Evolutionary conservation across 2,113 vertebrate species (phyloP).

Genomic region (Cheirogaleus medius): DNA sequence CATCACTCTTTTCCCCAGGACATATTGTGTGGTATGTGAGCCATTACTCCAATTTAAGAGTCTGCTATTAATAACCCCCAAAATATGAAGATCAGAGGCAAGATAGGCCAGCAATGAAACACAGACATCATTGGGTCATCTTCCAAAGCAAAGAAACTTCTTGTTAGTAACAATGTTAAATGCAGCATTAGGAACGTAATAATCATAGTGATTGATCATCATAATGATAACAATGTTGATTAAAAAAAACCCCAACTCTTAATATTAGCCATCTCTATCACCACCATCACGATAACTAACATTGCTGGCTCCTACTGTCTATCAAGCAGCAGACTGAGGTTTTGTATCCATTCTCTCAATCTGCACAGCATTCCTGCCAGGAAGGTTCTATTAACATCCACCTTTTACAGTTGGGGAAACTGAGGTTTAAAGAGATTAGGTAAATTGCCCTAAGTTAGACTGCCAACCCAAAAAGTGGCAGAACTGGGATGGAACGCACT

Average conservation of each 20-base stretch:
- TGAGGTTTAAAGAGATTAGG: neutral
- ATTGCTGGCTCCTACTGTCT: neutral
- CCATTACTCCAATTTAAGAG: slow-evolving; percentile 3
- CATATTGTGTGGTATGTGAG: neutral
- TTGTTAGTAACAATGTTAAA: neutral
- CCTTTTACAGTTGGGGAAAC: slow-evolving; percentile 18
- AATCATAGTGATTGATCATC: neutral
- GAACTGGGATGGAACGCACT: neutral
- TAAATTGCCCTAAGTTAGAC: neutral
- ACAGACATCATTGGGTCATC: neutral
- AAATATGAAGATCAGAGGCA: neutral
- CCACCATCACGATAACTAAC: neutral
- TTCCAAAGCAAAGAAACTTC: neutral
- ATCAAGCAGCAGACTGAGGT: neutral
- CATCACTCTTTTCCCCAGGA: neutral
- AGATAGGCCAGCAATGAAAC: neutral
- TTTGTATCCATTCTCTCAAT: neutral
- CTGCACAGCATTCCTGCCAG: neutral
- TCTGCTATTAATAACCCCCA: slow-evolving; percentile 23
- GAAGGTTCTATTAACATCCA: neutral
- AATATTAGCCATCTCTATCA: neutral
- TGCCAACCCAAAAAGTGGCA: neutral
- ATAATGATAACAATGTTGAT: neutral
- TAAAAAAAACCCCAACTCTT: neutral
- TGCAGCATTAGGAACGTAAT: neutral